phyloP scores from a whole-genome alignment of 2,888 invertebrate genomes.

The Drosophila formosana region DNA sequence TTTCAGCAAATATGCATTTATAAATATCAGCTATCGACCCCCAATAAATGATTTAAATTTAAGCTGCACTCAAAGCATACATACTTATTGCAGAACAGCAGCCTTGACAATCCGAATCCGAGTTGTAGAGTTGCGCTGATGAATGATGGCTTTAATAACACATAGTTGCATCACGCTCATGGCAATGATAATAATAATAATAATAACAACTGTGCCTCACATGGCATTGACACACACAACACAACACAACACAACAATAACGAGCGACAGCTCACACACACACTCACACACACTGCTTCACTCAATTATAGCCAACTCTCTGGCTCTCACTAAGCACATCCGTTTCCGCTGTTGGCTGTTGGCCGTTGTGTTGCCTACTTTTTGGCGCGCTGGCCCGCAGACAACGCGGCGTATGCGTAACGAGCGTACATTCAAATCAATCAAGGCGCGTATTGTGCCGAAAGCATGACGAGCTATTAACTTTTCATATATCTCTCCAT shows the following conservation, averaged over 20 bases:
- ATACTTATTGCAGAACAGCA: not conserved
- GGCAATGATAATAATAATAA: slow-evolving; percentile 18
- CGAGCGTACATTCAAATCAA: slow-evolving; percentile 76
- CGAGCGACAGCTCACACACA: slow-evolving; percentile 5
- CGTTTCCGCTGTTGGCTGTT: slow-evolving; percentile 64
- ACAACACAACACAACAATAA: slow-evolving; percentile 14
- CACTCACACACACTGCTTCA: slow-evolving; percentile 18
- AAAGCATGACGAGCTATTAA: slow-evolving; percentile 41
- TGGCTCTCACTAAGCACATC: slow-evolving; percentile 65
- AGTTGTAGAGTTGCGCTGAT: not conserved
- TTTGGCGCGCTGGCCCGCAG: slow-evolving; percentile 59
- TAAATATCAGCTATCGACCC: slow-evolving; percentile 63
- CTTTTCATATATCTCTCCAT: slow-evolving; percentile 1
- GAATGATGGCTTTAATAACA: slow-evolving; percentile 8
- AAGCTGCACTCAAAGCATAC: slow-evolving; percentile 9
- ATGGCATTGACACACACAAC: slow-evolving; percentile 16
- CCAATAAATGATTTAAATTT: slow-evolving; percentile 52
- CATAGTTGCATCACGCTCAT: not conserved
- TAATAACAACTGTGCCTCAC: slow-evolving; percentile 6
- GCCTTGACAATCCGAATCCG: not conserved
- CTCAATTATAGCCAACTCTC: slow-evolving; percentile 46
- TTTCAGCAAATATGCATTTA: slow-evolving; percentile 56
- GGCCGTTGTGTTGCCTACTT: slow-evolving; percentile 28
- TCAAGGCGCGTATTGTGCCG: slow-evolving; percentile 66
- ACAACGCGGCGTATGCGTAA: slow-evolving; percentile 70